Evolutionary conservation across 1,140 invertebrate genomes (phyloP).

Genomic region (Hyphantria cunea): DNA sequence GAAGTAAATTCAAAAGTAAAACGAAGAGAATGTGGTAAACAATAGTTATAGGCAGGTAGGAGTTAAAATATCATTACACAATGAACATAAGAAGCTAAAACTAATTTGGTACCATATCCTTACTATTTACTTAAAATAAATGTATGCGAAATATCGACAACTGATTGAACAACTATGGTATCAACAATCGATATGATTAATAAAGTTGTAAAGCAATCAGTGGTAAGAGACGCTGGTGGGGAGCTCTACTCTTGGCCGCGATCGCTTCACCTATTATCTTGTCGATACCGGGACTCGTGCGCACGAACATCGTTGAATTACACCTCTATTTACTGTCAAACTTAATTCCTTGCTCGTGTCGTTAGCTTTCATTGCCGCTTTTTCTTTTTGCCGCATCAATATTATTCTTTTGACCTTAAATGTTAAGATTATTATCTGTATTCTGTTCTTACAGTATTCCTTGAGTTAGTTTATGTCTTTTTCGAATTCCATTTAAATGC

Average conservation of each 20-base stretch:
- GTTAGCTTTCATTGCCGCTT: conserved; percentile 54
- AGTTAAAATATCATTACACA: too few relatives aligned
- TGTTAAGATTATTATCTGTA: not conserved
- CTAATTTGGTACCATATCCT: too few relatives aligned
- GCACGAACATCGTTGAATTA: conserved; percentile 78
- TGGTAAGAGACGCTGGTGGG: conserved; percentile 13
- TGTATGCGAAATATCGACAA: conserved; percentile 1
- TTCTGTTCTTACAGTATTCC: not conserved
- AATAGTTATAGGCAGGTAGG: too few relatives aligned
- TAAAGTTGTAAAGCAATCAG: conserved; percentile 33
- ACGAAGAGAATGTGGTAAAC: too few relatives aligned
- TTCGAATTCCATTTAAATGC: too few relatives aligned
- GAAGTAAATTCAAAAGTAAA: too few relatives aligned
- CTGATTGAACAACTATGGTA: conserved; percentile 5
- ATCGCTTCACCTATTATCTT: conserved; percentile 65
- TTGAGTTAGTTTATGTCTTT: not conserved
- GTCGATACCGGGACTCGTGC: conserved; percentile 73
- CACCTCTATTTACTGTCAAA: conserved; percentile 77
- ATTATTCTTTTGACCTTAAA: not conserved
- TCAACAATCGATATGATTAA: conserved; percentile 42
- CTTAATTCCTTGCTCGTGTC: conserved; percentile 75
- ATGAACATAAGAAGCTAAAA: too few relatives aligned
- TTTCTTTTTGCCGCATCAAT: conserved; percentile 13
- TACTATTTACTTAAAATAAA: not conserved
- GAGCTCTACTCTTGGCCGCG: conserved; percentile 26